Percentiles rank a stretch among this genome's conserved stretches.
Conservation (phyloP, 2,888 invertebrate genomes). For the Mythimna lalbum region DNA sequence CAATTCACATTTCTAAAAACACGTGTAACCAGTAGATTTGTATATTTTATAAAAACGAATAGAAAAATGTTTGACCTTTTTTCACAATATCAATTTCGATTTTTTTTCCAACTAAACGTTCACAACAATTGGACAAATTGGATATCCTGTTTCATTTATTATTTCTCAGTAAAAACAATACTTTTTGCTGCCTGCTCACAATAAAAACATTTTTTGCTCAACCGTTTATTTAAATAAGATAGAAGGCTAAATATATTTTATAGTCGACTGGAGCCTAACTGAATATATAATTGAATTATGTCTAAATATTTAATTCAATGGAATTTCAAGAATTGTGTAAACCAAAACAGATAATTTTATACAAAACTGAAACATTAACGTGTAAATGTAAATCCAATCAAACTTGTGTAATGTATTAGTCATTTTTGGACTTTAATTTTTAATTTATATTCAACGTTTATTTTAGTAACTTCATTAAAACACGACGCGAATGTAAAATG, state of each 20-base stretch:
- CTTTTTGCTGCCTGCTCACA: conserved; percentile 13
- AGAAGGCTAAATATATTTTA: neutral
- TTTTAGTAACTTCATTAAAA: neutral
- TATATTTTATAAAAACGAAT: neutral
- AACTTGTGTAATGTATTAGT: neutral
- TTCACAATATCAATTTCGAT: conserved; percentile 19
- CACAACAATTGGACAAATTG: conserved; percentile 53
- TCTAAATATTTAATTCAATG: conserved; percentile 1
- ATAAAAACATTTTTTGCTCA: conserved; percentile 19
- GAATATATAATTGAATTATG: conserved; percentile 18
- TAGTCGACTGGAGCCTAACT: neutral
- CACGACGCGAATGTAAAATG: neutral
- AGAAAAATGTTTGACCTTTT: neutral
- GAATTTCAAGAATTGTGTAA: neutral
- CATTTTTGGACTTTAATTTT: neutral
- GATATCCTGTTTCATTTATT: conserved; percentile 55
- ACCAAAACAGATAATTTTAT: neutral
- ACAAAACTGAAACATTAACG: neutral
- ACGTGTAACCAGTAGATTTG: neutral
- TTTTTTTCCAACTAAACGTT: conserved; percentile 37
- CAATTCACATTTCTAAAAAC: neutral
- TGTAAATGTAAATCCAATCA: neutral
- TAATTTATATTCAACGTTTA: neutral
- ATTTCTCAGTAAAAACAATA: conserved; percentile 21
- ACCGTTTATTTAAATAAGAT: conserved; percentile 14